A percentile compares a stretch with the other conserved stretches of the same genome.
Evolutionary conservation across 2,888 invertebrate species (phyloP).

Genomic region (Clanis bilineata): DNA sequence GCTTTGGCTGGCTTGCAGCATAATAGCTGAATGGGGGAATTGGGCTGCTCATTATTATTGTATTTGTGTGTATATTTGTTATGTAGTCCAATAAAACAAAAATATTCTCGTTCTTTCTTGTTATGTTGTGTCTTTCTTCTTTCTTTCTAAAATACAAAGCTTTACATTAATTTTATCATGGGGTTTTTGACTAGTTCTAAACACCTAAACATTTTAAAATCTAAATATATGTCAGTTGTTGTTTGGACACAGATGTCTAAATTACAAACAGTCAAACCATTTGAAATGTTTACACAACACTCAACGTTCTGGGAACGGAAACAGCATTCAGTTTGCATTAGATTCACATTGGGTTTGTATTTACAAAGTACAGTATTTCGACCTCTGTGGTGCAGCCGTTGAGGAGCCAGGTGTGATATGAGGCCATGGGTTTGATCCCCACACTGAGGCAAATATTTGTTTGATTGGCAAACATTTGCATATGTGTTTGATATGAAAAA

Average conservation of each 20-base stretch:
- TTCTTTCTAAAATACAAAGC: no score
- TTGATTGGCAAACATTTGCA: not conserved
- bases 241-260: not conserved
- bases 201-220: not conserved
- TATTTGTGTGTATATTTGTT: no score
- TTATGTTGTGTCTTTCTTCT: no score
- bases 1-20: no score
- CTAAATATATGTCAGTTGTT: not conserved
- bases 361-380: not conserved
- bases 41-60: no score
- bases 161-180: no score
- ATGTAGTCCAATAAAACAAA: no score
- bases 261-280: not conserved
- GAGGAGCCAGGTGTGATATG: no score
- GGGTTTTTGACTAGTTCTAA: not conserved
- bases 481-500: no score
- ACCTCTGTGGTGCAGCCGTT: not conserved
- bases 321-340: conserved; percentile 2
- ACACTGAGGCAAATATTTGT: not conserved
- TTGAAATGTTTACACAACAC: conserved; percentile 22
- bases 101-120: no score
- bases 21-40: no score
- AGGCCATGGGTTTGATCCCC: not conserved
- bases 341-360: not conserved
- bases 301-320: not conserved